phyloP scores from a whole-genome alignment of 2,113 vertebrate genomes.

The Tachuris rubrigastra region DNA sequence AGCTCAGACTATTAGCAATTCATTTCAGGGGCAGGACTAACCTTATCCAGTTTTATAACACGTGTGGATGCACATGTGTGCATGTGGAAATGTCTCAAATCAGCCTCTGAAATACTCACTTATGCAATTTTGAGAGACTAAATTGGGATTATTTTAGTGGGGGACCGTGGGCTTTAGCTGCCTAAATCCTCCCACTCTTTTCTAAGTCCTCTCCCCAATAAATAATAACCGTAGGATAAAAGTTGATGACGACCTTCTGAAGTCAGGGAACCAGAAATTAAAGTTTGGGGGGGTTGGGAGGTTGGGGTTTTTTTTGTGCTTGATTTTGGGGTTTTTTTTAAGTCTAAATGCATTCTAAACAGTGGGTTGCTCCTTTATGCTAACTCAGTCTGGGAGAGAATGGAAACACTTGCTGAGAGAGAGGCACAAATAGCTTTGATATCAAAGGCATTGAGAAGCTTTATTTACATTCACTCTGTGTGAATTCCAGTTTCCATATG shows the following conservation, averaged over 20 bases:
- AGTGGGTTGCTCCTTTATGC: constrained; percentile 70
- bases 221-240: not conserved
- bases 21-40: not conserved
- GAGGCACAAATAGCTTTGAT: constrained; percentile 69
- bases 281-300: not conserved
- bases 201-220: not conserved
- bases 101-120: not conserved
- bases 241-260: not conserved
- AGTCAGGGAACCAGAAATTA: not conserved
- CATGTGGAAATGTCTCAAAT: not conserved
- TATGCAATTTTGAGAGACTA: not conserved
- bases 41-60: not conserved
- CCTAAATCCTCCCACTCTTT: not conserved
- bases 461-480: constrained; percentile 72
- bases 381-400: constrained; percentile 68
- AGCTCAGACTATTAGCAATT: not conserved
- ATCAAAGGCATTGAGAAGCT: constrained; percentile 56
- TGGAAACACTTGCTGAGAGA: constrained; percentile 71
- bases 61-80: not conserved
- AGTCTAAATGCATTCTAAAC: constrained; percentile 45
- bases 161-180: not conserved
- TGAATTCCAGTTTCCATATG: constrained; percentile 65
- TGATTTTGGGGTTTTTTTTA: not conserved
- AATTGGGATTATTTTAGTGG: not conserved
- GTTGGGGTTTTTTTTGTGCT: not conserved